These are phyloP conservation scores for Enoplosus armatus DNA, from an alignment of 2,797 vertebrate genomes.

Conservation along the genomic window DNA sequence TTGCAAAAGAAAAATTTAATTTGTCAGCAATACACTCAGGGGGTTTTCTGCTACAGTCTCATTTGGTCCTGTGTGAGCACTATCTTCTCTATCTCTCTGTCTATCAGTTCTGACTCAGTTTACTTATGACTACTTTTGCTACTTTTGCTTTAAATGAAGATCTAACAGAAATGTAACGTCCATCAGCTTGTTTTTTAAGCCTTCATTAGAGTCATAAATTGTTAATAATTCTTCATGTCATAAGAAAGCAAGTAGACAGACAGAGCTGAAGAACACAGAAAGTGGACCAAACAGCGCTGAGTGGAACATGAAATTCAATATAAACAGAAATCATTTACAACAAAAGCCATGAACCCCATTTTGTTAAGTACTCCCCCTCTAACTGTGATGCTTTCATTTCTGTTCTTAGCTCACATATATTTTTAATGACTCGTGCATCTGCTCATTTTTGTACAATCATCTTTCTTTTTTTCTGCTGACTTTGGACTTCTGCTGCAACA, in stretches of 20 bases:
- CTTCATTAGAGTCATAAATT: constrained; percentile 1
- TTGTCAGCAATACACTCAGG: neutral
- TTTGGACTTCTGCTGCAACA: constrained; percentile 32
- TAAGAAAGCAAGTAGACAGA: neutral
- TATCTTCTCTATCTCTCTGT: too few relatives aligned
- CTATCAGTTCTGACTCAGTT: neutral
- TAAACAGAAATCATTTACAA: neutral
- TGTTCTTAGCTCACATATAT: constrained; percentile 37
- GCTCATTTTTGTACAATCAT: constrained; percentile 50
- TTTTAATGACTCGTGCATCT: constrained; percentile 45
- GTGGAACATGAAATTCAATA: neutral
- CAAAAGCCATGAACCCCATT: neutral
- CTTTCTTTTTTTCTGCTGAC: constrained; percentile 55
- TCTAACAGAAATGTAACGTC: neutral
- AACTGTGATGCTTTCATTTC: neutral
- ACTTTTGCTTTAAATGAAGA: neutral
- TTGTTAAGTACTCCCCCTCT: neutral
- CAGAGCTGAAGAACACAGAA: neutral
- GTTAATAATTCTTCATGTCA: neutral
- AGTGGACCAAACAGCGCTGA: neutral
- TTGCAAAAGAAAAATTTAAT: neutral
- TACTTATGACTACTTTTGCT: neutral
- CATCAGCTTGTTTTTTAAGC: constrained; percentile 1
- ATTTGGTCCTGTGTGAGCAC: neutral
- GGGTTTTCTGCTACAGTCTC: neutral